Base-by-base conservation (phyloP, 1,140 invertebrate genomes). In the Drosophila paulistorum region DNA sequence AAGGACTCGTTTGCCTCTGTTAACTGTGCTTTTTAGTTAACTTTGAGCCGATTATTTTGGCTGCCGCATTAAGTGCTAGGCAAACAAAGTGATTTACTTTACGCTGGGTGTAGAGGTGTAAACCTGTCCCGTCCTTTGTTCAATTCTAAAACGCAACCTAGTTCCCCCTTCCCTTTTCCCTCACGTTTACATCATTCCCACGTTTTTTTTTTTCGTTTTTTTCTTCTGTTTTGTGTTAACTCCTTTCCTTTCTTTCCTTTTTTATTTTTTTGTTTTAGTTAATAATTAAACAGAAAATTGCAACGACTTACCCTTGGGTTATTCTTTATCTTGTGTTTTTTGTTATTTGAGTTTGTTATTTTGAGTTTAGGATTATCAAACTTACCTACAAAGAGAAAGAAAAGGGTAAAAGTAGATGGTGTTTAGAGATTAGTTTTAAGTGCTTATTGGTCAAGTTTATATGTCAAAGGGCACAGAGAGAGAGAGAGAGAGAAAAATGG, bases 11-110 rank as follows among this genome's bases (percentile, higher is more conserved):
- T 30, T 62, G 42, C 39, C 68, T 60, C 42, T 17, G 41, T 45
- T 68, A 33, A 20, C 17, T 42, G 51, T 48, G 68, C 70, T 74
- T 72, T 79, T 72, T 81, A 76, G 81, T 86, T 86, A 81, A 81
- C 79, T 86, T 86, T 81, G 78, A 86, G 82, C 78, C 78, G 82
- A 86, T 86, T 86, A 79, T 79, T 79, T 71, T 73, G 75, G 63
- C 70, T 68, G 63, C 74, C 74, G 68, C 62, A 76, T 76, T 78
- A 85, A 85, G 81, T 78, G 81, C 67, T 72, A 69, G 70, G 77
- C 77, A 85, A 81, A 81, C 81, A 85, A 85, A 74, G 77, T 70
- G 68, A 67, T 68, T 77, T 77, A 68, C 75, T 78, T 77, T 77
- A 58, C 65, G 39, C 65, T 51, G 45, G 20, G 45, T 45, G 42